Evolutionary conservation across 2,797 vertebrate species (phyloP).

Genomic region (Clangula hyemalis): DNA sequence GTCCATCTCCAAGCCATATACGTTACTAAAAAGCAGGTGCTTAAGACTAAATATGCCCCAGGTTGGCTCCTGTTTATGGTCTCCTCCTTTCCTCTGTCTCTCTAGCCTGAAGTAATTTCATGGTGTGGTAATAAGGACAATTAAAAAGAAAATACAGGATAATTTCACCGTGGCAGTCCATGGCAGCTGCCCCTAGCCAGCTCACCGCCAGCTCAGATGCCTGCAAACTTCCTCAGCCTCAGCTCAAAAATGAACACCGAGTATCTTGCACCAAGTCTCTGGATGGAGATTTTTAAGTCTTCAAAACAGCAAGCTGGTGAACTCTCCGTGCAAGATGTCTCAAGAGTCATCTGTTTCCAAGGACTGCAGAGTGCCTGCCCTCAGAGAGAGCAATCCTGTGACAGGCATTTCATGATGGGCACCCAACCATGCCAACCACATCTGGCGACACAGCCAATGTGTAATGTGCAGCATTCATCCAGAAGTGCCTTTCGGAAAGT

Average conservation of each 20-base stretch:
- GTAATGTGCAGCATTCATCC: background rate
- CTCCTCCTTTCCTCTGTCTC: background rate
- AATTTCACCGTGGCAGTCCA: background rate
- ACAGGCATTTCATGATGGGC: fast-evolving
- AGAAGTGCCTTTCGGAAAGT: background rate
- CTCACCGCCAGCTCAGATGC: background rate
- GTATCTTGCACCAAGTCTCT: background rate
- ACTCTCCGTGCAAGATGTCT: background rate
- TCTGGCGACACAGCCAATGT: background rate
- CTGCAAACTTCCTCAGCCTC: background rate
- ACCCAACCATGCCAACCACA: background rate
- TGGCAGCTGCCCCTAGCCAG: background rate
- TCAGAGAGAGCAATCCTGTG: fast-evolving
- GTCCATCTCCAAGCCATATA: background rate
- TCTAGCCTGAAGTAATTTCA: background rate
- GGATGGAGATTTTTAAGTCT: background rate
- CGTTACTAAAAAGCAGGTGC: background rate
- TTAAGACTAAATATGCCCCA: background rate
- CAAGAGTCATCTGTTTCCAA: background rate
- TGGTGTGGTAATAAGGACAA: background rate
- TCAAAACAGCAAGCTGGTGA: background rate
- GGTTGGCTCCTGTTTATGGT: background rate
- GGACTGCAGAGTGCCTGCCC: background rate
- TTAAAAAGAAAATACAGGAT: background rate
- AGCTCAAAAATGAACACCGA: background rate